phyloP scores from a whole-genome alignment of 2,113 vertebrate species.

The Corvus cornix region DNA sequence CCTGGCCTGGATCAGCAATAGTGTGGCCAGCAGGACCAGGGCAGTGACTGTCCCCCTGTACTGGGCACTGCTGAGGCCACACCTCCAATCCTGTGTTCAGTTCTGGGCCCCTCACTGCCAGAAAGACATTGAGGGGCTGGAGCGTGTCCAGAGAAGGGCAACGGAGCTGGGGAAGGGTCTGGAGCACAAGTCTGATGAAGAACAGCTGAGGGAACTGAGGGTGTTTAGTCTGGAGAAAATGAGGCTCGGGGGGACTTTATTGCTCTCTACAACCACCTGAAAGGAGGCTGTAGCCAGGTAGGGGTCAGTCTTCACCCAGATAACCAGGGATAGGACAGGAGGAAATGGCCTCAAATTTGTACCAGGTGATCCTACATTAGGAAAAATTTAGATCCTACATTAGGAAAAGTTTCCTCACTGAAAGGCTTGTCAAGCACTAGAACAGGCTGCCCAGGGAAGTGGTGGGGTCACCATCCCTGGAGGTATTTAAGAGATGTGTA shows the following conservation, averaged over 20 bases:
- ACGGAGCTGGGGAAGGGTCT: rapidly evolving
- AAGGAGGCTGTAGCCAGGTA: rapidly evolving
- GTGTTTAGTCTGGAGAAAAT: not conserved
- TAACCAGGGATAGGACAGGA: not conserved
- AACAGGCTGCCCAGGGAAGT: not conserved
- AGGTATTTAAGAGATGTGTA: not conserved
- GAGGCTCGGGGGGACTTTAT: rapidly evolving
- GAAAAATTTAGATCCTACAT: not conserved
- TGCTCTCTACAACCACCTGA: rapidly evolving
- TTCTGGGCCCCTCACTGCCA: not conserved
- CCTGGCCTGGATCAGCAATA: rapidly evolving
- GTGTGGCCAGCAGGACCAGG: not conserved
- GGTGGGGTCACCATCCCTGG: not conserved
- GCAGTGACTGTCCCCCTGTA: rapidly evolving
- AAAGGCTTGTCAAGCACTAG: not conserved
- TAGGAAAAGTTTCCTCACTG: not conserved
- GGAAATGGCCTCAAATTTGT: not conserved
- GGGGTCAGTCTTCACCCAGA: rapidly evolving
- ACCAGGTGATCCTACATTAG: not conserved
- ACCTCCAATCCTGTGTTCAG: rapidly evolving
- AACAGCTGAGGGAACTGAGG: rapidly evolving
- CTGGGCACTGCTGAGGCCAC: rapidly evolving
- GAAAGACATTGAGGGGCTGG: not conserved
- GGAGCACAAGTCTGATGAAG: rapidly evolving
- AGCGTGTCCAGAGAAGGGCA: rapidly evolving